Percentiles rank a stretch among this genome's conserved stretches.
Evolutionary conservation across 1,140 invertebrate species (phyloP).

Genomic region (Megalonaias nervosa): DNA sequence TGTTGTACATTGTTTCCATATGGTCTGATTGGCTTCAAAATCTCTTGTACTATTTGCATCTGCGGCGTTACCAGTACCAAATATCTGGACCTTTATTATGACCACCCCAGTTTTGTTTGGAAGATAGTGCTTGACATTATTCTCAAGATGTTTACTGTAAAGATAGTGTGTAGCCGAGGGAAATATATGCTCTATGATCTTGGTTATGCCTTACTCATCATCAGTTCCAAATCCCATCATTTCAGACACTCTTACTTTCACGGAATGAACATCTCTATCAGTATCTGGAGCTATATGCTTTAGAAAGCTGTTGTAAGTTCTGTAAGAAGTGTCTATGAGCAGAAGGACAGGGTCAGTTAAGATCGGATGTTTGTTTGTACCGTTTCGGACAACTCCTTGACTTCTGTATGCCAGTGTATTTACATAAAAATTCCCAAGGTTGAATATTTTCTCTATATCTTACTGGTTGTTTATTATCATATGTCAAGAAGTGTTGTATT

Average conservation of each 20-base stretch:
- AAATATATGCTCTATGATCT: conserved; percentile 8
- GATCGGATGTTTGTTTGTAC: too few species aligned
- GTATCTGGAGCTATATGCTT: conserved; percentile 6
- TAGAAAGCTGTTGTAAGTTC: conserved; percentile 10
- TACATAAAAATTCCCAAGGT: too few species aligned
- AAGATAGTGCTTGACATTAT: conserved; percentile 7
- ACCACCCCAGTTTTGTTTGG: conserved; percentile 6
- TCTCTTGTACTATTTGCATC: conserved; percentile 8
- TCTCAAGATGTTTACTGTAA: conserved; percentile 6
- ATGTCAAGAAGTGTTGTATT: too few species aligned
- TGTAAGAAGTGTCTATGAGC: background rate
- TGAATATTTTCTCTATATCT: too few species aligned
- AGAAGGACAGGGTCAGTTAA: too few species aligned
- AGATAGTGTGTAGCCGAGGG: conserved; percentile 1
- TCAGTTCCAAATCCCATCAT: conserved; percentile 12
- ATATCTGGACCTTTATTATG: background rate
- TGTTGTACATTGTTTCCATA: background rate
- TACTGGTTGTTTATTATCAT: too few species aligned
- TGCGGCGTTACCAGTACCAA: background rate
- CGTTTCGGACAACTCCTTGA: too few species aligned
- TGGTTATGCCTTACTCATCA: conserved; percentile 10
- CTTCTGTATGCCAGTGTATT: too few species aligned
- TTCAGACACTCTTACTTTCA: conserved; percentile 14
- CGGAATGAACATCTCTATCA: background rate
- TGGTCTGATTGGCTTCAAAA: background rate